These are phyloP conservation scores for Chaitophorus viminalis DNA, from an alignment of 2,888 invertebrate genomes.

Conservation along the genomic window DNA sequence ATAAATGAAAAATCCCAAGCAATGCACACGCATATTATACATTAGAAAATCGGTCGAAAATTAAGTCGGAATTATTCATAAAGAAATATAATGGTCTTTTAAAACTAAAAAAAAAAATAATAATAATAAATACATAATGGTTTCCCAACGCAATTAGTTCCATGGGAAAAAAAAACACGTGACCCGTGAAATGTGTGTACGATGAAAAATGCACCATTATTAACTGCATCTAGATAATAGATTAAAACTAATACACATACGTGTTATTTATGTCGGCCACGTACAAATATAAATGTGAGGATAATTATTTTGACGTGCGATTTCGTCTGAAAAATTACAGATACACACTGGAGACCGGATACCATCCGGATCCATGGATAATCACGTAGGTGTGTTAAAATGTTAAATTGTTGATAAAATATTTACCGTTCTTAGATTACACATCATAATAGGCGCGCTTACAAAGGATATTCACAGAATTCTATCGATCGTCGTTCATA, in stretches of 20 bases:
- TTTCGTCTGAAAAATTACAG: background rate
- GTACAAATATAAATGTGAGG: background rate
- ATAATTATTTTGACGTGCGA: background rate
- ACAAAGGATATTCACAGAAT: no score
- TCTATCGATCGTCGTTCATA: no score
- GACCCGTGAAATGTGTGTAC: background rate
- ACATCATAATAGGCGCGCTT: no score
- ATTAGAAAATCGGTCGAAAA: conserved; percentile 17
- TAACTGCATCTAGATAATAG: background rate
- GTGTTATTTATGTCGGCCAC: background rate
- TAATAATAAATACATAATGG: background rate
- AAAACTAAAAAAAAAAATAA: background rate
- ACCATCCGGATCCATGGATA: no score
- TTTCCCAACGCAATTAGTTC: background rate
- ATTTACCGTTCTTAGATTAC: no score
- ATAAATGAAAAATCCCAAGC: background rate
- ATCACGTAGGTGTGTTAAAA: no score
- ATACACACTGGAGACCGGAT: background rate
- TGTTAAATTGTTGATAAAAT: background rate
- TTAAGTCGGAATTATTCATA: background rate
- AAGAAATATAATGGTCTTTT: background rate
- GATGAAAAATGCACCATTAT: background rate
- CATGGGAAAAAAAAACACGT: background rate
- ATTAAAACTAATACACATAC: background rate
- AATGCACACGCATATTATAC: background rate